phyloP scores from a whole-genome alignment of 2,888 invertebrate species.

The Eurois occulta region DNA sequence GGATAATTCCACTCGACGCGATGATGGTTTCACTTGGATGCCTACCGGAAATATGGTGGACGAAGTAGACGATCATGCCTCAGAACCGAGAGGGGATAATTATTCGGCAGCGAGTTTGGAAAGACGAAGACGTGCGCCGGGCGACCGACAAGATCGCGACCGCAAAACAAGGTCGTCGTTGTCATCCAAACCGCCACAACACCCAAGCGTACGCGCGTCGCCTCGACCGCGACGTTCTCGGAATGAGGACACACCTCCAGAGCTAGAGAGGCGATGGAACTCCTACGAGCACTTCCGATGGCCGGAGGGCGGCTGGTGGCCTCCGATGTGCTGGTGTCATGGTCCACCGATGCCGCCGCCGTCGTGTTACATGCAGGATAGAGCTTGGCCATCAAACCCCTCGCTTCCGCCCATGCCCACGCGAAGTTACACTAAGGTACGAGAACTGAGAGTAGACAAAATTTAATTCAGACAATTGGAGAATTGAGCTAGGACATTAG shows the following conservation, averaged over 20 bases:
- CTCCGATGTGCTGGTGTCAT: constrained; percentile 88
- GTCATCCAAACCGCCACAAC: constrained; percentile 88
- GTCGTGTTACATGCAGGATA: constrained; percentile 88
- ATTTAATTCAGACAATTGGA: constrained; percentile 50
- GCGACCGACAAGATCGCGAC: constrained; percentile 91
- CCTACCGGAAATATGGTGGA: constrained; percentile 83
- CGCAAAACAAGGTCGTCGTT: constrained; percentile 92
- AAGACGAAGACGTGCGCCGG: constrained; percentile 87
- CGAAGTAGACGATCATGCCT: constrained; percentile 75
- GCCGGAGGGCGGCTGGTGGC: constrained; percentile 90
- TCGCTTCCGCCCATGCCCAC: constrained; percentile 82
- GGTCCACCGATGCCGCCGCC: constrained; percentile 86
- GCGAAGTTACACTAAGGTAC: constrained; percentile 87
- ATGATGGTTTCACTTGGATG: constrained; percentile 93
- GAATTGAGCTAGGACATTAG: constrained; percentile 53
- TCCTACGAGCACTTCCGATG: constrained; percentile 91
- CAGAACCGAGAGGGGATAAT: constrained; percentile 80
- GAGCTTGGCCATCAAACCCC: constrained; percentile 88
- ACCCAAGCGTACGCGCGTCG: constrained; percentile 85
- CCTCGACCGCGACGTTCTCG: constrained; percentile 83
- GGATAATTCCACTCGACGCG: constrained; percentile 92
- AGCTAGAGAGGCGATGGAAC: constrained; percentile 87
- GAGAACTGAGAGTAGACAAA: constrained; percentile 50
- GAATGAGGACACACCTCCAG: constrained; percentile 84
- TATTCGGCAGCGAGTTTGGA: constrained; percentile 89